phyloP scores from a whole-genome alignment of 2,888 invertebrate genomes.

The Cheilosia pagana region DNA sequence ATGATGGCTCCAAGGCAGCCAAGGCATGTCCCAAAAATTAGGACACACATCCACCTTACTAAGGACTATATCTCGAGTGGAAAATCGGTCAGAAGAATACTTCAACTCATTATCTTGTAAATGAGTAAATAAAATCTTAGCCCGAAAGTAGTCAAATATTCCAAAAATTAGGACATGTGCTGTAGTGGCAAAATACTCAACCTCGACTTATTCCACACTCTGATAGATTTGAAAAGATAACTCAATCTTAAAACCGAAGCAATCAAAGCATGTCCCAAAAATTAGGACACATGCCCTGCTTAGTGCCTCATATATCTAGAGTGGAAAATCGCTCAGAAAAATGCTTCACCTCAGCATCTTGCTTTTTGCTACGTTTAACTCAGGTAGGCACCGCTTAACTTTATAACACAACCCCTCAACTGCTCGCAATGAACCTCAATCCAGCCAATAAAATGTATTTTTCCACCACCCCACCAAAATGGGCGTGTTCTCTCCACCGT shows the following conservation, averaged over 20 bases:
- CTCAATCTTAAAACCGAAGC: neutral
- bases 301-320: neutral
- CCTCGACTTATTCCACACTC: neutral
- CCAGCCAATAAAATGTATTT: constrained; percentile 50
- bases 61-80: neutral
- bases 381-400: constrained; percentile 22
- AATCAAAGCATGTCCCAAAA: neutral
- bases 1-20: neutral
- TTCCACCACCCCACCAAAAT: constrained; percentile 50
- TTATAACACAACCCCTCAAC: constrained; percentile 8
- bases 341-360: neutral
- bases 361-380: neutral
- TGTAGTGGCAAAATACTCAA: neutral
- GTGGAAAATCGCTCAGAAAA: neutral
- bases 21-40: neutral
- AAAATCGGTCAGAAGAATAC: neutral
- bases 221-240: neutral
- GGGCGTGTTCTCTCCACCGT: constrained; percentile 65
- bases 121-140: no score
- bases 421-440: neutral
- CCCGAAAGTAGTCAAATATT: neutral
- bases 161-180: neutral
- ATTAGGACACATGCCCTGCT: neutral
- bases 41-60: neutral
- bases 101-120: neutral